These are phyloP conservation scores for Toxotes jaculatrix DNA, from an alignment of 2,113 vertebrate species.

Conservation along the genomic window DNA sequence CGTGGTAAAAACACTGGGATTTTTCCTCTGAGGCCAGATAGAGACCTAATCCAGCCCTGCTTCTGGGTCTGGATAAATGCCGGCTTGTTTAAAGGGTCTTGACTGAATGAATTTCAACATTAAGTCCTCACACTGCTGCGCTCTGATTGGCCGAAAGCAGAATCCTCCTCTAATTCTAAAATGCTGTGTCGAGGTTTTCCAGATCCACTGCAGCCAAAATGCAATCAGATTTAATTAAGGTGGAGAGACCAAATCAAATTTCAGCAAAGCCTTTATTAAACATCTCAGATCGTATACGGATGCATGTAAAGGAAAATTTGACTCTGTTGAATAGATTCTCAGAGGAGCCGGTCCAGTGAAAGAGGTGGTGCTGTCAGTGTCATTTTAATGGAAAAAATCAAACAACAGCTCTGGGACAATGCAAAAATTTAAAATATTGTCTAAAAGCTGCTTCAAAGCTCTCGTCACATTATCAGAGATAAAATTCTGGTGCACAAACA, in stretches of 20 bases:
- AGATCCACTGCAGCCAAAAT: constrained; percentile 12
- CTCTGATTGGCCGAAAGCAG: constrained; percentile 15
- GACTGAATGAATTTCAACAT: not conserved
- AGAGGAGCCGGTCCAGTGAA: not conserved
- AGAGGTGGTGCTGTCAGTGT: not conserved
- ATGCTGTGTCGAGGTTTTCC: constrained; percentile 29
- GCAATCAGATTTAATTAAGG: constrained; percentile 26
- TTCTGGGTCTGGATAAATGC: not conserved
- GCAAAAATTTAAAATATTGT: too few relatives aligned
- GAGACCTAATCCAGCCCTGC: not conserved
- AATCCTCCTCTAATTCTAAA: constrained; percentile 2
- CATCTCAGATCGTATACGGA: not conserved
- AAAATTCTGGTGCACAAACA: too few relatives aligned
- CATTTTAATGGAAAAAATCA: not conserved
- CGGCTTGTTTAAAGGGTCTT: not conserved
- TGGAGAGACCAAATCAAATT: not conserved
- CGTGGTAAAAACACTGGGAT: too few relatives aligned
- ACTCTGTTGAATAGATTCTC: not conserved
- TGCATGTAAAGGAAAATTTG: not conserved
- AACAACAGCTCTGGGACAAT: too few relatives aligned
- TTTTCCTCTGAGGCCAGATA: too few relatives aligned
- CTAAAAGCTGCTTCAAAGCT: too few relatives aligned
- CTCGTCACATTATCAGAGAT: too few relatives aligned
- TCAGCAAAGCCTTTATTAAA: constrained; percentile 1
- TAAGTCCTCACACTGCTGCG: not conserved